Evolutionary conservation across 2,113 vertebrate genomes (phyloP).

Genomic region (Corydoras maculifer): DNA sequence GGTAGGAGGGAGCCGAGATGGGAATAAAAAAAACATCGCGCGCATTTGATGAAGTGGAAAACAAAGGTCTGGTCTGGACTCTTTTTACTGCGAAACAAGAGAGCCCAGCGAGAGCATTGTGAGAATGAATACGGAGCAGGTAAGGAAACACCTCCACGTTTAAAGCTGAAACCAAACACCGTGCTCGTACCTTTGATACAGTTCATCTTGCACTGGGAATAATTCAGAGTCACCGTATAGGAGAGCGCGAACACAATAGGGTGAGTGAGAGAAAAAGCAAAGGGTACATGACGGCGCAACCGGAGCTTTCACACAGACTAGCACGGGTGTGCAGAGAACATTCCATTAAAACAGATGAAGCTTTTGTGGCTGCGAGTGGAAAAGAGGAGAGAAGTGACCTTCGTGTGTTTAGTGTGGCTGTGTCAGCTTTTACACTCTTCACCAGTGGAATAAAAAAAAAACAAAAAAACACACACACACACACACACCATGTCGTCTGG

Average conservation of each 20-base stretch:
- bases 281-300: slow-evolving; percentile 24
- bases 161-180: slow-evolving; percentile 45
- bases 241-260: neutral
- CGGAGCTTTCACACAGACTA: slow-evolving; percentile 28
- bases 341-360: slow-evolving; percentile 46
- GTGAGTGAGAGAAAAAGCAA: slow-evolving; percentile 34
- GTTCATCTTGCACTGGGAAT: slow-evolving; percentile 41
- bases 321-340: slow-evolving; percentile 8
- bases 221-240: slow-evolving; percentile 33
- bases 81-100: slow-evolving; percentile 46
- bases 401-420: slow-evolving; percentile 42
- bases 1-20: slow-evolving; percentile 27
- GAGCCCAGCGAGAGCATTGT: slow-evolving; percentile 38
- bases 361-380: slow-evolving; percentile 40
- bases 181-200: slow-evolving; percentile 33
- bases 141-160: slow-evolving; percentile 49
- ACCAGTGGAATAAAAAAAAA: slow-evolving; percentile 16
- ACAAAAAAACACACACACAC: too few species aligned
- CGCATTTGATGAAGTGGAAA: slow-evolving; percentile 45
- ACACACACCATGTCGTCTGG: slow-evolving; percentile 6
- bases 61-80: slow-evolving; percentile 45
- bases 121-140: slow-evolving; percentile 42
- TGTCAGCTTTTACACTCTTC: slow-evolving; percentile 40
- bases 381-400: slow-evolving; percentile 44
- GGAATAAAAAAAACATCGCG: slow-evolving; percentile 17